phyloP scores from a whole-genome alignment of 2,113 vertebrate genomes.

The Theropithecus gelada region DNA sequence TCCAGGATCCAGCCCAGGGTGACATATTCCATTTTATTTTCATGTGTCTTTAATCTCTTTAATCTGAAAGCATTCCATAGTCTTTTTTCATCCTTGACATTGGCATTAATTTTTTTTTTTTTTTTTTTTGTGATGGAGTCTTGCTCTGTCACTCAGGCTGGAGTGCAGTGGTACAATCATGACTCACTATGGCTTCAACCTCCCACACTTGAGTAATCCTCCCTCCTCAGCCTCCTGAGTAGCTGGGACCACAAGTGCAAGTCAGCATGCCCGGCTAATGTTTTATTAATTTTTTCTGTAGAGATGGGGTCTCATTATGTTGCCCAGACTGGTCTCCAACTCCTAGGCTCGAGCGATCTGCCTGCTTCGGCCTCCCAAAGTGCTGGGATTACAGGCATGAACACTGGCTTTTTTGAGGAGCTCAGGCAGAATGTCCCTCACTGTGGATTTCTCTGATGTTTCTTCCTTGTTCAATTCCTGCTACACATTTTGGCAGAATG shows the following conservation, averaged over 20 bases:
- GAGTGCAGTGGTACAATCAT: no score
- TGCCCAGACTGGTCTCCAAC: neutral
- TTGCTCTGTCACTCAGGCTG: no score
- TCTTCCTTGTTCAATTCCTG: neutral
- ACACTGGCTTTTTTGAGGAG: neutral
- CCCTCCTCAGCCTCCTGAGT: no score
- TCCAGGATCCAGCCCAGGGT: neutral
- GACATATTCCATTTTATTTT: neutral
- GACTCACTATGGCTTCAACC: no score
- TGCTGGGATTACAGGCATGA: neutral
- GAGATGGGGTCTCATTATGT: neutral
- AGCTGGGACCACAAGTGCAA: no score
- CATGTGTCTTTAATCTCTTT: neutral
- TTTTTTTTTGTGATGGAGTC: no score
- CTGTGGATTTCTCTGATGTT: neutral
- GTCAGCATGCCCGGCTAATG: neutral
- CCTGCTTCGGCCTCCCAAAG: neutral
- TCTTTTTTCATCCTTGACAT: no score
- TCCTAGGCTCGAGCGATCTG: neutral
- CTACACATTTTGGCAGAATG: neutral
- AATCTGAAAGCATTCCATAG: neutral
- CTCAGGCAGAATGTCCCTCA: neutral
- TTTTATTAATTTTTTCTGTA: neutral
- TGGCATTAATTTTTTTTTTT: neutral
- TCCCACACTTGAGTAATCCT: no score